Evolutionary conservation across 1,140 invertebrate genomes (phyloP).

Genomic region (Aphelinus atriplicis): DNA sequence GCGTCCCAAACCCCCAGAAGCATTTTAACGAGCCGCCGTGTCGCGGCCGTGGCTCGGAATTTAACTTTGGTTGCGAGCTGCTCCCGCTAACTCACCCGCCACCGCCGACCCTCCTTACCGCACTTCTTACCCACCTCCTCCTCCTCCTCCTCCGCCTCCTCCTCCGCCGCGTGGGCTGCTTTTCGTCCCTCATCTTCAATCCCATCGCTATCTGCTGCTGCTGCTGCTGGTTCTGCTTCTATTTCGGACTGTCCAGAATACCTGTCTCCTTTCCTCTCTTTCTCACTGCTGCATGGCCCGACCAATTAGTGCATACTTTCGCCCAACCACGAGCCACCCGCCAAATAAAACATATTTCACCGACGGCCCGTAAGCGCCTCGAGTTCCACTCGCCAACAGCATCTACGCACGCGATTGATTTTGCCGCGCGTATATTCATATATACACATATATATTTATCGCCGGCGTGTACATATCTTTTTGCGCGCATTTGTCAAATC

Average conservation of each 20-base stretch:
- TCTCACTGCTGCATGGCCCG: slow-evolving; percentile 38
- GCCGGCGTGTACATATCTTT: too few relatives aligned
- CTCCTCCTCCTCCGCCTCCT: slow-evolving; percentile 1
- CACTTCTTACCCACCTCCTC: slow-evolving; percentile 24
- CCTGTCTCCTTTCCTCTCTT: slow-evolving; percentile 13
- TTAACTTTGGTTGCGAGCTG: slow-evolving; percentile 56
- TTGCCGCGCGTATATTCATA: too few relatives aligned
- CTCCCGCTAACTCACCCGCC: slow-evolving; percentile 23
- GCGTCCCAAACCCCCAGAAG: slow-evolving; percentile 65
- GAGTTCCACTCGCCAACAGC: too few relatives aligned
- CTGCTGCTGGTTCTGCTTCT: slow-evolving; percentile 15
- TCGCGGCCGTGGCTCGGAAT: slow-evolving; percentile 59
- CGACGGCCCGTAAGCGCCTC: too few relatives aligned
- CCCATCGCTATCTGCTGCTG: slow-evolving; percentile 23
- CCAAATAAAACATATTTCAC: too few relatives aligned
- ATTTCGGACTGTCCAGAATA: slow-evolving; percentile 33
- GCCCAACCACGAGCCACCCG: slow-evolving; percentile 33
- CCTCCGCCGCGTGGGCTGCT: slow-evolving; percentile 15
- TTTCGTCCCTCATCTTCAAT: slow-evolving; percentile 35
- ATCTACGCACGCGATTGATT: too few relatives aligned
- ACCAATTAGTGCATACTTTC: slow-evolving; percentile 63
- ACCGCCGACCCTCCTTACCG: background rate
- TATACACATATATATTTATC: too few relatives aligned
- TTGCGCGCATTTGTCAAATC: too few relatives aligned
- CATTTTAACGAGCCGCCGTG: slow-evolving; percentile 67